These are phyloP conservation scores for Lanius collurio DNA, from an alignment of 2,113 vertebrate genomes.

Conservation along the genomic window DNA sequence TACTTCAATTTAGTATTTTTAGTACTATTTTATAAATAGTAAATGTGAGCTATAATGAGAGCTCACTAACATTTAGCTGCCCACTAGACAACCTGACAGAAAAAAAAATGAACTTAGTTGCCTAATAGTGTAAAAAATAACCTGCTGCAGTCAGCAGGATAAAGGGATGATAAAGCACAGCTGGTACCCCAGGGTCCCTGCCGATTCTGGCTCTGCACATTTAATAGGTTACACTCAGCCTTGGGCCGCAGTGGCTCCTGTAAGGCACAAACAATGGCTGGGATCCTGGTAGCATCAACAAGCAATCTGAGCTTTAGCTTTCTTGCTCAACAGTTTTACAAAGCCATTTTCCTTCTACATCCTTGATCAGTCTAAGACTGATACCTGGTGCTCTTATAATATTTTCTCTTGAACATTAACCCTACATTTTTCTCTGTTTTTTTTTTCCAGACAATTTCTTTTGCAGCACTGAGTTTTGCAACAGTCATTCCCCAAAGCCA, in stretches of 20 bases:
- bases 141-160: constrained; percentile 14
- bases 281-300: neutral
- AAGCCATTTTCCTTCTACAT: neutral
- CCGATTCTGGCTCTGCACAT: neutral
- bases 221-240: neutral
- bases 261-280: neutral
- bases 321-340: neutral
- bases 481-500: neutral
- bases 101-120: neutral
- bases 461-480: neutral
- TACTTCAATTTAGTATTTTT: neutral
- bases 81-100: neutral
- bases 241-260: neutral
- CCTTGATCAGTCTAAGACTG: neutral
- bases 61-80: neutral
- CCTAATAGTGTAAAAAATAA: neutral
- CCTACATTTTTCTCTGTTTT: neutral
- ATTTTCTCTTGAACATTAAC: neutral
- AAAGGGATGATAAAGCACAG: neutral
- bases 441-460: neutral
- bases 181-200: neutral
- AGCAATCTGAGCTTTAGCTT: neutral
- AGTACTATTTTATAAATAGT: neutral
- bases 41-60: neutral
- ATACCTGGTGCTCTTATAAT: neutral